A percentile compares a stretch with the other conserved stretches of the same genome.
Conservation (phyloP, 2,113 vertebrate species). For the Haplochromis vanheusdeni region DNA sequence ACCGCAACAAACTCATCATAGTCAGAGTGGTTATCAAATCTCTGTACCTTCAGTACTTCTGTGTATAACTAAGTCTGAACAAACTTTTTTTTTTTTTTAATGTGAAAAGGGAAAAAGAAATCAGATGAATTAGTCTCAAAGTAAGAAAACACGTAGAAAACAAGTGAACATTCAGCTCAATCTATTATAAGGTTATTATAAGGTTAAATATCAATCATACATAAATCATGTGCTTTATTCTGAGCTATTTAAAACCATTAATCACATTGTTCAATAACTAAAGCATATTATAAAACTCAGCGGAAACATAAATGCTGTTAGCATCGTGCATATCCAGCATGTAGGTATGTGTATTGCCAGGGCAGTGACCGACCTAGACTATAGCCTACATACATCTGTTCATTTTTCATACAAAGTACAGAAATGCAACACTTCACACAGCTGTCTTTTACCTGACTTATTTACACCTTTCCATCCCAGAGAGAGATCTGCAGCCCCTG, state of each 20-base stretch:
- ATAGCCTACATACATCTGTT: neutral
- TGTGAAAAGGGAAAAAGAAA: neutral
- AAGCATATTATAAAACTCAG: neutral
- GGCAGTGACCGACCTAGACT: neutral
- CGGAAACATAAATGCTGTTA: neutral
- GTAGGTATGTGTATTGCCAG: neutral
- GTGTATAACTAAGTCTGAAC: neutral
- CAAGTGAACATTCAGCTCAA: neutral
- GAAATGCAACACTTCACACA: neutral
- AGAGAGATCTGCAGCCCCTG: neutral
- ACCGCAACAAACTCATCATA: neutral
- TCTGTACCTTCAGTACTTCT: neutral
- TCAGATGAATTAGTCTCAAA: neutral
- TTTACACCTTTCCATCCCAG: neutral
- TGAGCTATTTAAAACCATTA: neutral
- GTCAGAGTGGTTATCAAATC: neutral
- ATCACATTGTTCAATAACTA: neutral
- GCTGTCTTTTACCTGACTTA: neutral
- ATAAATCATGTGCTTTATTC: accelerated
- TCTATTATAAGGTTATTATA: neutral
- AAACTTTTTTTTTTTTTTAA: accelerated
- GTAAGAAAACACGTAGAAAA: neutral
- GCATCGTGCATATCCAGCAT: neutral
- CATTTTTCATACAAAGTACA: neutral
- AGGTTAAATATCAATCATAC: neutral